Base-by-base conservation (phyloP, 2,888 invertebrate genomes). In the Adelphocoris suturalis region DNA sequence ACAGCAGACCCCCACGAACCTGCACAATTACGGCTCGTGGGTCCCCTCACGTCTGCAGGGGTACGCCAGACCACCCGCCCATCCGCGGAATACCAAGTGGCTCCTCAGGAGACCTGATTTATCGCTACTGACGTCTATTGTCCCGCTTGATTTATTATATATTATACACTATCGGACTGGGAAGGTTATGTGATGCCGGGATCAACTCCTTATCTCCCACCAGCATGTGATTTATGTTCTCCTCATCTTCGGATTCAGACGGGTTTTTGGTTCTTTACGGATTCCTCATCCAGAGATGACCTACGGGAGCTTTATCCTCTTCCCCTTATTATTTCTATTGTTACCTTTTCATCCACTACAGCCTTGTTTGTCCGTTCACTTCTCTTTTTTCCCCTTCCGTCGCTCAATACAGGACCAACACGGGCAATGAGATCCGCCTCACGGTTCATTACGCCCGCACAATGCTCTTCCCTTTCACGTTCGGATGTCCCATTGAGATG, bases 81-180 rank as follows among this genome's bases (percentile, higher is more conserved):
- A 27, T 68, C 78, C 27, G 7, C 23, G 27, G 82, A 82, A 82
- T 82, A 82, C 82, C 52, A 82, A 82, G 55, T 48, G 52, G 85
- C 37, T 37, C 61, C 47, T 61, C 27, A 86, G 86, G 76, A 86
- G 76, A 68, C n/a, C 84, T 90, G 90, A 90, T 90, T 90, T 90
- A 90, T 88, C 61, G 68, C 55, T 84, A 81, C 27, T 88, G 90
- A 90, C 90, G 88, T 90, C 86, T 90, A 90, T 90, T 90, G 90
- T 90, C 90, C 90, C 81, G 75, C 68, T 87, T 90, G 90, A 90
- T 90, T 88, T 90, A 90, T 90, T 90, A 87, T 76, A 88, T 90
- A 90, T 90, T 90, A 90, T 90, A 90, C 81, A 86, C 90, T 90
- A 90, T 90, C 90, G 87, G 87, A 81, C 55, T 37, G 46, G 68